Percentiles rank a stretch among this genome's conserved stretches.
These are phyloP conservation scores for Talpa occidentalis DNA, from an alignment of 2,113 vertebrate genomes.

Conservation along the genomic window DNA sequence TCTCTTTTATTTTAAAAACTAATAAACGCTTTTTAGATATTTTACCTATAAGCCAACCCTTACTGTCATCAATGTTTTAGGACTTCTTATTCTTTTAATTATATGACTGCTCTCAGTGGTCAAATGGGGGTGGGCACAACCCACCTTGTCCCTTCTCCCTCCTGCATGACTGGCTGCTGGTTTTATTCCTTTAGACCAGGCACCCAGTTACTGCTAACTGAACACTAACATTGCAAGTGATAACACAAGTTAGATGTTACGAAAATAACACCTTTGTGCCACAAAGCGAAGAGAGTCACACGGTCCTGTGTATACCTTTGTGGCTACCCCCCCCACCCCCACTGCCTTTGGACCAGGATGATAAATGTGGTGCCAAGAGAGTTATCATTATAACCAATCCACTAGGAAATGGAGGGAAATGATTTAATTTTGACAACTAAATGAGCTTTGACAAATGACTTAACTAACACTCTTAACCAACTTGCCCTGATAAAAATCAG, in stretches of 20 bases:
- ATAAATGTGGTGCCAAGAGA: constrained; percentile 60
- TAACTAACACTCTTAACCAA: constrained; percentile 66
- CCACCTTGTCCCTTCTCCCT: too few relatives aligned
- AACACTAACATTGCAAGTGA: not conserved
- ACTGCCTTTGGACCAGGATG: not conserved
- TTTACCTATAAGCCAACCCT: not conserved
- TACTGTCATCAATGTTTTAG: not conserved
- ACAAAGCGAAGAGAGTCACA: not conserved
- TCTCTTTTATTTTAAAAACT: not conserved
- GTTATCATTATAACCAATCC: constrained; percentile 52
- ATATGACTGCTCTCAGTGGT: too few relatives aligned
- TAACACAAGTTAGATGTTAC: not conserved
- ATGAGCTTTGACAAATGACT: constrained; percentile 77
- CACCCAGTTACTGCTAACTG: not conserved
- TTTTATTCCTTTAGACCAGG: not conserved
- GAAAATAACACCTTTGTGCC: not conserved
- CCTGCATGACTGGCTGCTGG: not conserved
- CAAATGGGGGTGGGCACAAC: too few relatives aligned
- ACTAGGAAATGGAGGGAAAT: constrained; percentile 57
- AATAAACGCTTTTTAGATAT: constrained; percentile 16
- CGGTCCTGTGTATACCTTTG: not conserved
- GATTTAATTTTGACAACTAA: constrained; percentile 77
- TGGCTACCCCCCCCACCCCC: too few relatives aligned
- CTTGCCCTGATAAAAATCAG: constrained; percentile 64
- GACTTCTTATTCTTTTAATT: not conserved